A percentile compares a stretch with the other conserved stretches of the same genome.
These are phyloP conservation scores for Sebastes melanostomus DNA, from an alignment of 2,797 vertebrate genomes.

Conservation along the genomic window DNA sequence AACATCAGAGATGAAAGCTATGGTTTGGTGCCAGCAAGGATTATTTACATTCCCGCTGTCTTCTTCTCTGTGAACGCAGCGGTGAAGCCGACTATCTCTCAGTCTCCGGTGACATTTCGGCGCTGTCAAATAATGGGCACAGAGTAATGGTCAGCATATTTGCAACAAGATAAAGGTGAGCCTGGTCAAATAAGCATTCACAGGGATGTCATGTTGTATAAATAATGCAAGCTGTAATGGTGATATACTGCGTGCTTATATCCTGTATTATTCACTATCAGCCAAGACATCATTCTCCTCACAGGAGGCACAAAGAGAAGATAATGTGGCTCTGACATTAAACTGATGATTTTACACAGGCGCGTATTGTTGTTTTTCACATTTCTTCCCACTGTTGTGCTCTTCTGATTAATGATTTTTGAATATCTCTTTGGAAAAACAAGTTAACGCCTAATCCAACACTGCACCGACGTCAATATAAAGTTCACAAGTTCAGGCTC, in stretches of 20 bases:
- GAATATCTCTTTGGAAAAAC: constrained; percentile 19
- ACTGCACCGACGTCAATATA: neutral
- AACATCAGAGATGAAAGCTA: constrained; percentile 66
- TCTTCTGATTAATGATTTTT: constrained; percentile 4
- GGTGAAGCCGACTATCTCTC: constrained; percentile 53
- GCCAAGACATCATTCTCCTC: constrained; percentile 21
- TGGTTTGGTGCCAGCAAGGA: constrained; percentile 44
- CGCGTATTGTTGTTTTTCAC: neutral
- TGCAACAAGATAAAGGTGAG: constrained; percentile 66
- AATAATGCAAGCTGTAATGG: constrained; percentile 49
- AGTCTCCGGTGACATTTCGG: constrained; percentile 71
- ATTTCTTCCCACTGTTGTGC: neutral
- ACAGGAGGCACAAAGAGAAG: constrained; percentile 12
- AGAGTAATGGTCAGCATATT: constrained; percentile 70
- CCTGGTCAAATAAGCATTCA: constrained; percentile 63
- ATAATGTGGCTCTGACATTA: constrained; percentile 24
- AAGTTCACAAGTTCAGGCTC: constrained; percentile 46
- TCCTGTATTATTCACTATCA: constrained; percentile 43
- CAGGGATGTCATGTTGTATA: constrained; percentile 43
- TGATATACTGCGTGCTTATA: constrained; percentile 37
- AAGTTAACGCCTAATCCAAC: constrained; percentile 21
- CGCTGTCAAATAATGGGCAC: constrained; percentile 54
- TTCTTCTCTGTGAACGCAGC: constrained; percentile 3
- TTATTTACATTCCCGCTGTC: constrained; percentile 64
- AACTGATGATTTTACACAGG: neutral